A percentile compares a stretch with the other conserved stretches of the same genome.
Conservation (phyloP, 2,113 vertebrate genomes). For the Phylloscopus whistleri region DNA sequence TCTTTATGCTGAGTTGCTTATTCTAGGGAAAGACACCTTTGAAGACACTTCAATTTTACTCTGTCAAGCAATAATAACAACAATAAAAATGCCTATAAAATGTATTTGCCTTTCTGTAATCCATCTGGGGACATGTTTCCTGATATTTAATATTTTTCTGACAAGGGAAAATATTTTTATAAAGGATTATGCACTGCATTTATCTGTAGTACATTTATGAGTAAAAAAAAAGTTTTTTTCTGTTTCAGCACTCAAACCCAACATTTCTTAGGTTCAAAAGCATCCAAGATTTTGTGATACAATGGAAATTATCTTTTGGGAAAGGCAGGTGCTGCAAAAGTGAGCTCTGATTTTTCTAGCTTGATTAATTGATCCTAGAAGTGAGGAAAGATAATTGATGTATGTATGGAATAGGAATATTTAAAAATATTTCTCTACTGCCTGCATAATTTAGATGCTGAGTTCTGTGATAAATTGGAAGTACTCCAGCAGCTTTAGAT, state of each 20-base stretch:
- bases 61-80: background rate
- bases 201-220: background rate
- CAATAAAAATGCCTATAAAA: background rate
- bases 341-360: background rate
- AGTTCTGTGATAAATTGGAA: background rate
- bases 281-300: background rate
- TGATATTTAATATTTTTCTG: background rate
- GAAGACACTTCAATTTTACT: background rate
- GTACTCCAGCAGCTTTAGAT: background rate
- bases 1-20: background rate
- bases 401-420: background rate
- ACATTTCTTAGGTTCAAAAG: background rate
- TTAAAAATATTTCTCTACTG: background rate
- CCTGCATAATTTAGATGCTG: background rate
- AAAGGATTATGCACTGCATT: background rate
- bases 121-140: background rate
- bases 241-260: background rate
- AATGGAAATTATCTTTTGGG: background rate
- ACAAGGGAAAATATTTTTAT: background rate
- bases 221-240: background rate
- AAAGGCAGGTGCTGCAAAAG: background rate
- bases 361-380: background rate
- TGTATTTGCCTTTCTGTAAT: background rate
- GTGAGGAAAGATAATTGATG: background rate
- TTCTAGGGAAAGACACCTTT: background rate